Percentiles rank a stretch among this genome's conserved stretches.
phyloP scores from a whole-genome alignment of 1,140 invertebrate species.

The Eueides isabella region DNA sequence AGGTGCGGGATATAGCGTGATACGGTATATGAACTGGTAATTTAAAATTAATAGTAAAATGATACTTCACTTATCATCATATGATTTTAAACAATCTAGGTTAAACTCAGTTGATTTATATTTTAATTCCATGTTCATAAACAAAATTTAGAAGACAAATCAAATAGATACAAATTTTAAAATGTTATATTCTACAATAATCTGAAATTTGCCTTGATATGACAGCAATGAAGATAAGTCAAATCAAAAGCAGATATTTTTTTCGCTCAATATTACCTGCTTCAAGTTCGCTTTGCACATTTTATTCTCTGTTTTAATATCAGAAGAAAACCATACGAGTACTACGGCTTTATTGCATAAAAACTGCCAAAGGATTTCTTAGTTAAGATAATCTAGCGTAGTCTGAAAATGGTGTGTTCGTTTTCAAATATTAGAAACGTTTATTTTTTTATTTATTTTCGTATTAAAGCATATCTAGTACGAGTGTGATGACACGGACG shows the following conservation, averaged over 20 bases:
- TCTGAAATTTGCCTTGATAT: neutral
- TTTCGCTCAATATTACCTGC: constrained; percentile 10
- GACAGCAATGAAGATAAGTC: neutral
- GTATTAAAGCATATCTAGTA: too few relatives aligned
- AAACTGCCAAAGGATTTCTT: neutral
- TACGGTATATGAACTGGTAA: too few relatives aligned
- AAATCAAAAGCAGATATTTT: neutral
- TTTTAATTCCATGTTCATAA: neutral
- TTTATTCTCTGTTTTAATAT: constrained; percentile 4
- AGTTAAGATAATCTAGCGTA: neutral
- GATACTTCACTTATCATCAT: too few relatives aligned
- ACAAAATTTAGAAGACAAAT: neutral
- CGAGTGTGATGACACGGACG: too few relatives aligned
- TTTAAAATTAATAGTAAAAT: too few relatives aligned
- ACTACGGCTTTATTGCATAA: neutral
- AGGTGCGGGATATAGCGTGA: too few relatives aligned
- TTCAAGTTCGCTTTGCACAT: neutral
- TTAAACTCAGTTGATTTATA: too few relatives aligned
- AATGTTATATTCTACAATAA: neutral
- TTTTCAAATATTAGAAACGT: too few relatives aligned
- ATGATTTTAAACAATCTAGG: rapidly evolving
- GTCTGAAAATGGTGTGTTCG: too few relatives aligned
- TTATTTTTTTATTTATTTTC: too few relatives aligned
- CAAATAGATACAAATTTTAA: neutral
- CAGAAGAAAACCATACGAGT: neutral